These are phyloP conservation scores for Anastrepha ludens DNA, from an alignment of 1,140 invertebrate species.

Conservation along the genomic window DNA sequence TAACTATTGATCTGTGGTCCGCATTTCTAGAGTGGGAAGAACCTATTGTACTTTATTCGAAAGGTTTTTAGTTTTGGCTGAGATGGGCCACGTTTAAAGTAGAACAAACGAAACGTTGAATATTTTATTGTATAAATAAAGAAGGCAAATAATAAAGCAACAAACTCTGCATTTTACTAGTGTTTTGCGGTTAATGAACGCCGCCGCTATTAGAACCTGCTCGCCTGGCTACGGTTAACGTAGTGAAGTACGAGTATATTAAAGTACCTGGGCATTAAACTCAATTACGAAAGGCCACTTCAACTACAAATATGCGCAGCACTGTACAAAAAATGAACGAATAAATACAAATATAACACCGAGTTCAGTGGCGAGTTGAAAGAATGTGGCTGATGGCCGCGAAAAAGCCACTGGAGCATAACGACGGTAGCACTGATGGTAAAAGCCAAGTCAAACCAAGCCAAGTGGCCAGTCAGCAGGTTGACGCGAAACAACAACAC, in stretches of 20 bases:
- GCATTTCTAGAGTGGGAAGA: neutral
- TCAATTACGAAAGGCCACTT: conserved; percentile 33
- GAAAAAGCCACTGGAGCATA: conserved; percentile 16
- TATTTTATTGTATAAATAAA: neutral
- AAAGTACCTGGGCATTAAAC: neutral
- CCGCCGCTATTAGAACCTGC: neutral
- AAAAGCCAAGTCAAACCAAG: conserved; percentile 41
- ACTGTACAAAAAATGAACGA: neutral
- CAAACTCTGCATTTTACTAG: neutral
- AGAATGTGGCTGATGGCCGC: conserved; percentile 36
- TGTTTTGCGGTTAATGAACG: too few species aligned
- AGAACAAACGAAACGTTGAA: neutral
- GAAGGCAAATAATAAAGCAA: neutral
- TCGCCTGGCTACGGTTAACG: neutral
- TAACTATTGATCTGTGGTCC: neutral
- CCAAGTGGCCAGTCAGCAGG: neutral
- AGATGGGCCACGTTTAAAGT: neutral
- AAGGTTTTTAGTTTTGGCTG: neutral
- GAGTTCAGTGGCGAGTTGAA: conserved; percentile 28
- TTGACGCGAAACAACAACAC: neutral
- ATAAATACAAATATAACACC: neutral
- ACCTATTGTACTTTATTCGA: neutral
- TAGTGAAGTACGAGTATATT: neutral
- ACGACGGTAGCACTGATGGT: neutral
- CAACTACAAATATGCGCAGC: neutral